Conservation (phyloP, 2,888 invertebrate species). For the Agrotis puta region DNA sequence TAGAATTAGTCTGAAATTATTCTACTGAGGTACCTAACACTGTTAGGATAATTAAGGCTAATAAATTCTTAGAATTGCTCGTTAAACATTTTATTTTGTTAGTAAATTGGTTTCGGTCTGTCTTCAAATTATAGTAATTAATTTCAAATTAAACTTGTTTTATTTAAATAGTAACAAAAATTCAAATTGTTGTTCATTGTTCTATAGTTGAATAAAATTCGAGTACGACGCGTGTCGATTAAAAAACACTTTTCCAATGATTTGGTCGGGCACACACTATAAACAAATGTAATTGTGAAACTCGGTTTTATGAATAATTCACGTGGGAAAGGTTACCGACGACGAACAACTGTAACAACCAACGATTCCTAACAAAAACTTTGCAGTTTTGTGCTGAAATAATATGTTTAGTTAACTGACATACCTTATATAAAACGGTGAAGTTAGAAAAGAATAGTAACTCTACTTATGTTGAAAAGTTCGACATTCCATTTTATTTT, state of each 20-base stretch:
- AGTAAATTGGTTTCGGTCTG: neutral
- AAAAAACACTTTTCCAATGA: constrained; percentile 44
- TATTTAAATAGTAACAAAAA: neutral
- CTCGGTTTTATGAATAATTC: constrained; percentile 81
- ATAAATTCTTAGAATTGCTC: neutral
- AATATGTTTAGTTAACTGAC: constrained; percentile 42
- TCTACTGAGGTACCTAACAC: neutral
- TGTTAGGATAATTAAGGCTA: constrained; percentile 23
- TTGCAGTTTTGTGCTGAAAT: constrained; percentile 65
- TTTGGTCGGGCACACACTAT: constrained; percentile 46
- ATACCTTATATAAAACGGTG: constrained; percentile 21
- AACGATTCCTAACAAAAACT: constrained; percentile 73
- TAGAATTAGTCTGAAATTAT: constrained; percentile 31
- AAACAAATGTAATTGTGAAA: constrained; percentile 74
- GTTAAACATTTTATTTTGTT: neutral
- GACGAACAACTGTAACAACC: constrained; percentile 78
- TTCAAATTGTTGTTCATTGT: neutral
- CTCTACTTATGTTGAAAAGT: constrained; percentile 6
- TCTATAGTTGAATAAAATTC: neutral
- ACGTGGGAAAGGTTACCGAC: constrained; percentile 78
- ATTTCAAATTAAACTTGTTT: neutral
- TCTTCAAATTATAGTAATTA: neutral
- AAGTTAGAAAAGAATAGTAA: constrained; percentile 16
- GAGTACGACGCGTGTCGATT: constrained; percentile 6
- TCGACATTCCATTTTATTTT: neutral